Base-by-base conservation (phyloP, 1,140 invertebrate genomes). In the Aricia agestis region DNA sequence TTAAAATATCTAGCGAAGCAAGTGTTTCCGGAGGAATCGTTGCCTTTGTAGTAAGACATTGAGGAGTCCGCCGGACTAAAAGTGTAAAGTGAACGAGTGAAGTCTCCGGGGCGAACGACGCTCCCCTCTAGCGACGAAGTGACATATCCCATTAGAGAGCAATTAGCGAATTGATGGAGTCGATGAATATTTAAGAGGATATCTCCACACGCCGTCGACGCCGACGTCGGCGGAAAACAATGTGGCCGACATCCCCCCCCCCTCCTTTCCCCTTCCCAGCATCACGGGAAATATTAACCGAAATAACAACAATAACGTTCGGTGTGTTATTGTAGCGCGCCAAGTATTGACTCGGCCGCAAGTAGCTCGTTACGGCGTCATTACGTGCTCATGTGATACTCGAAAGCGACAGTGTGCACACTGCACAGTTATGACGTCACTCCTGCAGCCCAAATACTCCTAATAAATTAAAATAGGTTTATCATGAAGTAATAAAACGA, bases 141-240 rank as follows among this genome's bases (percentile, higher is more conserved):
- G 59, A 63, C 59, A 63, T 17, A 63, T 19, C 59, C 18, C 9
- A 19, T 63, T 63, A 63, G 59, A 63, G 6, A 6, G 59, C 59
- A 11, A 63, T 18, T 19, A 19, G 59, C 59, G 19, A 63, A 63
- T 25, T 25, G 59, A 63, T 63, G 59, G 19, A 63, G 19, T 4
- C 66, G 59, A 72, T 72, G 71, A 72, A 72, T 72, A 68, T 72
- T 72, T 66, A 72, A 72, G 32, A 68, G 71, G 52, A 72, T 19
- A 61, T 72, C 41, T 71, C 67, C 66, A 63, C 71, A 31, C 36
- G 31, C 15, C 58, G 57, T 2, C 36, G 36, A 36, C 36, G 36
- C 36, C 67, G 59, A 36, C 58, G 61, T 15, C 15, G 66, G 32
- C 13, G 18, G 59, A 63, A 63, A 63, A 19, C 17, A 63, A 63